Conservation (phyloP, 2,888 invertebrate species). For the Hirtodrosophila cameraria region DNA sequence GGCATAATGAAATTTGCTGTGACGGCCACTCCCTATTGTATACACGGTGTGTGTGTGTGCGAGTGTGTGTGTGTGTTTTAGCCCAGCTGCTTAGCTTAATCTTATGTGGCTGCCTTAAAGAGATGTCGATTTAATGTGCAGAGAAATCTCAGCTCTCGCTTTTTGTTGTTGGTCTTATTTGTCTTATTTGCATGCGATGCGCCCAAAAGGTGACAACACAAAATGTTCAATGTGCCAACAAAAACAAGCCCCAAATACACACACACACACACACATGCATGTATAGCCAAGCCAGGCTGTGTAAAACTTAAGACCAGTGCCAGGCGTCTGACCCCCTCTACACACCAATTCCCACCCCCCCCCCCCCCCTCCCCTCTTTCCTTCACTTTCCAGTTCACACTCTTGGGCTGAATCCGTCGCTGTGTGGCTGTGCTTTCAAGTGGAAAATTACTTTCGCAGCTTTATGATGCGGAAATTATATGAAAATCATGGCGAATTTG, state of each 20-base stretch:
- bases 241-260: conserved; percentile 57
- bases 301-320: conserved; percentile 37
- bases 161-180: too few relatives aligned
- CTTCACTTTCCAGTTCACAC: conserved; percentile 37
- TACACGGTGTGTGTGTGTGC: conserved; percentile 26
- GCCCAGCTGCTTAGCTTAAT: conserved; percentile 75
- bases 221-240: conserved; percentile 73
- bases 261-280: conserved; percentile 6
- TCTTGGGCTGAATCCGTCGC: conserved; percentile 28
- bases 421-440: conserved; percentile 78
- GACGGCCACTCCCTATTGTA: conserved; percentile 71
- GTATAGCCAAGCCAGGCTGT: conserved; percentile 17
- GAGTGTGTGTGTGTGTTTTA: conserved; percentile 26
- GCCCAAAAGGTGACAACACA: conserved; percentile 74
- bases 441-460: conserved; percentile 84
- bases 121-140: conserved; percentile 71
- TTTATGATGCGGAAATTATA: conserved; percentile 84
- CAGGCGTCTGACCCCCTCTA: not conserved
- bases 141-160: conserved; percentile 62
- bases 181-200: conserved; percentile 64
- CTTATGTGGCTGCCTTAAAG: conserved; percentile 72
- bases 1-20: conserved; percentile 75
- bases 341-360: not conserved
- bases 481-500: conserved; percentile 83
- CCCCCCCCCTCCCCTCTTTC: not conserved